Percentiles rank a stretch among this genome's conserved stretches.
Evolutionary conservation across 1,140 invertebrate genomes (phyloP).

Genomic region (Pachyrhynchus sulphureomaculatus): DNA sequence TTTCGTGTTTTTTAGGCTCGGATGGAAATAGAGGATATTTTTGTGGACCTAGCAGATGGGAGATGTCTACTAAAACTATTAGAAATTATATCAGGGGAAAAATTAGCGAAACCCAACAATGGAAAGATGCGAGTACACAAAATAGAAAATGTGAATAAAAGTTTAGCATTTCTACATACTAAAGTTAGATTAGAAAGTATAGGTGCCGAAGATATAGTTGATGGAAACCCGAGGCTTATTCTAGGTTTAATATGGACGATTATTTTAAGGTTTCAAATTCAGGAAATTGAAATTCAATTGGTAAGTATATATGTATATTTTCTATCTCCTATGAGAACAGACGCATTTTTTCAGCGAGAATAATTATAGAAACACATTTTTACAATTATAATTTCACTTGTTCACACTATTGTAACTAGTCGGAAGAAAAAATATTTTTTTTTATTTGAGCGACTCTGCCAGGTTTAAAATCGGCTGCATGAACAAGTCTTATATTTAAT

Average conservation of each 20-base stretch:
- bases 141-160: slow-evolving; percentile 99
- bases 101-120: slow-evolving; percentile 94
- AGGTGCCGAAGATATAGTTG: slow-evolving; percentile 98
- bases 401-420: too few species aligned
- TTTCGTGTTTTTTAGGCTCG: slow-evolving; percentile 64
- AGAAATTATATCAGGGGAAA: slow-evolving; percentile 98
- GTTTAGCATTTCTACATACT: slow-evolving; percentile 94
- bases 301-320: slow-evolving; percentile 59
- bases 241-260: slow-evolving; percentile 99
- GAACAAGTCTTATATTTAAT: too few species aligned
- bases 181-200: slow-evolving; percentile 98
- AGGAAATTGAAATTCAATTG: slow-evolving; percentile 98
- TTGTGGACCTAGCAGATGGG: slow-evolving; percentile 94
- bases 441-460: too few species aligned
- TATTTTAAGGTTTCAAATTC: slow-evolving; percentile 95
- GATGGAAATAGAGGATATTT: slow-evolving; percentile 97
- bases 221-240: slow-evolving; percentile 94
- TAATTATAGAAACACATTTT: too few species aligned
- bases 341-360: too few species aligned
- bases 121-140: slow-evolving; percentile 98
- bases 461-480: too few species aligned
- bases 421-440: too few species aligned
- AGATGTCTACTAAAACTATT: slow-evolving; percentile 93
- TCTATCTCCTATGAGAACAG: too few species aligned
- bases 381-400: too few species aligned